phyloP scores from a whole-genome alignment of 2,888 invertebrate genomes.

The Drosophila eohydei region DNA sequence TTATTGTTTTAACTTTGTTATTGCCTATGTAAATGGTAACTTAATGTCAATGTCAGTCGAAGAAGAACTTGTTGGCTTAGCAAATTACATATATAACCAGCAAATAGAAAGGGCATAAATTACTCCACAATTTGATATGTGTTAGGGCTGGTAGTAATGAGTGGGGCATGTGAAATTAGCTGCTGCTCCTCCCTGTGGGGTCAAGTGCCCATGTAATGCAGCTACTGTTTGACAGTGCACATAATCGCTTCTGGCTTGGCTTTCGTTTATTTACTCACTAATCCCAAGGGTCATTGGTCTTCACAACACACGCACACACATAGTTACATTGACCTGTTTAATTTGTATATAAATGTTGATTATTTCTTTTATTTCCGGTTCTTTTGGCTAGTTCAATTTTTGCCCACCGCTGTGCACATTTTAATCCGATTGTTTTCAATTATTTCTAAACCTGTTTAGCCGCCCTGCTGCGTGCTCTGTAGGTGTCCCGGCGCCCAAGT shows the following conservation, averaged over 20 bases:
- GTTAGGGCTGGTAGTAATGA: neutral
- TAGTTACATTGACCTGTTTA: conserved; percentile 24
- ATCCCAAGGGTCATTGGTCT: conserved; percentile 40
- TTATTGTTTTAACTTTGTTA: conserved; percentile 61
- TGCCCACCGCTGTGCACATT: conserved; percentile 58
- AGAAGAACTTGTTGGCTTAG: conserved; percentile 7
- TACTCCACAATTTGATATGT: conserved; percentile 27
- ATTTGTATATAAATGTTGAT: conserved; percentile 41
- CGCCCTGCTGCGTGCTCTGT: conserved; percentile 33
- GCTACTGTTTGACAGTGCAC: conserved; percentile 15
- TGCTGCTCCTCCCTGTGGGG: conserved; percentile 8
- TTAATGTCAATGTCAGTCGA: neutral
- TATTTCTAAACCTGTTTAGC: conserved; percentile 58
- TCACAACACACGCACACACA: neutral
- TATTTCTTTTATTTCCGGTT: conserved; percentile 47
- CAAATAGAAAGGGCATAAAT: conserved; percentile 32
- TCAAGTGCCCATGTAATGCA: conserved; percentile 8
- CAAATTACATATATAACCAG: conserved; percentile 29
- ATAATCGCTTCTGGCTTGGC: conserved; percentile 24
- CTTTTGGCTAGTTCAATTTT: conserved; percentile 36
- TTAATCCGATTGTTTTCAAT: conserved; percentile 74
- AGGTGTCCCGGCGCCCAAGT: conserved; percentile 47
- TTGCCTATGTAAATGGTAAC: conserved; percentile 62
- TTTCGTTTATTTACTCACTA: conserved; percentile 13
- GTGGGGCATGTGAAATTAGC: conserved; percentile 29